Evolutionary conservation across 2,113 vertebrate species (phyloP), one percentile per base, ranked within the genome.

Genomic region (Andinoacara biseriatus): DNA sequence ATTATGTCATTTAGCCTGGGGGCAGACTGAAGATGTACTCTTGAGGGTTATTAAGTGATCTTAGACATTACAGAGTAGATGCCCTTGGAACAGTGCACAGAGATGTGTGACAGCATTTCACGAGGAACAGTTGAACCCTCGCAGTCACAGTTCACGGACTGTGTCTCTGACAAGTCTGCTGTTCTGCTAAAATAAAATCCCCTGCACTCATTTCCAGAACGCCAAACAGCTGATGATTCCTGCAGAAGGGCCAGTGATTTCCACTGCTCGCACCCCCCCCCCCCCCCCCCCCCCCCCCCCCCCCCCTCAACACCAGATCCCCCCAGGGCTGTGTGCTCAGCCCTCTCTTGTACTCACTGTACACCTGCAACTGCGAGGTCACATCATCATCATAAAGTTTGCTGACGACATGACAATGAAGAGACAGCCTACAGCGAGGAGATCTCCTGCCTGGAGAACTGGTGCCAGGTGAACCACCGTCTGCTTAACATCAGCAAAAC

Each of bases 181-280:
- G 79, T 62, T 82, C 78, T 74, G 72, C 69, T 83, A 61, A 83
- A 91, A 89, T 80, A 87, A 81, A 86, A 81, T 83, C 0, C 56
- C 54, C 60, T 65, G 35, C 77, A 56, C 85, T 82, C 89, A 78
- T 93, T 92, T 88, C 90, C 83, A 90, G 54, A 88, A 87, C 56
- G 86, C 81, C 81, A 92, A 91, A 86, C 91, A 94, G 93, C 92
- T 90, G 90, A 90, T 63, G 62, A 90, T 61, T 91, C 75, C 59
- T 83, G 74, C 83, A 79, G 82, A 76, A 62, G 58, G 62, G 84
- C 88, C 88, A 85, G 67, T 26, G 10, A 77, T 86, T 92, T 89
- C 86, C 84, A 90, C 82, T 83, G 67, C 69, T 93, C 76, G 83
- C 83, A 80, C 77, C 52, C 59, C 63, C 59, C 69, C 60, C 26